These are phyloP conservation scores for Manacus vitellinus DNA, from an alignment of 2,113 vertebrate genomes.

Conservation along the genomic window DNA sequence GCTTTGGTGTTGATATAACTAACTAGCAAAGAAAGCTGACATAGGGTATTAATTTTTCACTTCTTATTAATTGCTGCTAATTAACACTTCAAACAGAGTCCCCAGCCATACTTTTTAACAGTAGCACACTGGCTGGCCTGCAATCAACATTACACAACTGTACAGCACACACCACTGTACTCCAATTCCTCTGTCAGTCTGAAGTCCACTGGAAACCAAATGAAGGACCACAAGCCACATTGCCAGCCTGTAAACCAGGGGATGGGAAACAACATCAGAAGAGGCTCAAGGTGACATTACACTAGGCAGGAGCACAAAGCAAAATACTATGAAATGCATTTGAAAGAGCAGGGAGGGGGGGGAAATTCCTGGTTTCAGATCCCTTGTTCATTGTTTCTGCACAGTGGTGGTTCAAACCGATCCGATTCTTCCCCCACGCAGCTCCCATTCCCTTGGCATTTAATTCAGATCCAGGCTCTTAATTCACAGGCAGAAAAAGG, in stretches of 20 bases:
- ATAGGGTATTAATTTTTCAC: slow-evolving; percentile 45
- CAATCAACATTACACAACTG: background rate
- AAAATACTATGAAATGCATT: background rate
- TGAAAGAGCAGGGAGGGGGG: background rate
- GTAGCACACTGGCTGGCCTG: background rate
- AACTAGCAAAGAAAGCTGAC: slow-evolving; percentile 41
- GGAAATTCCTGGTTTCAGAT: background rate
- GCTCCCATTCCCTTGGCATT: background rate
- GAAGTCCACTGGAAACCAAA: background rate
- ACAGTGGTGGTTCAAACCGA: background rate
- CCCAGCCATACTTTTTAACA: slow-evolving; percentile 33
- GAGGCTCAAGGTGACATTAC: background rate
- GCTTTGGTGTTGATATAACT: slow-evolving; percentile 18
- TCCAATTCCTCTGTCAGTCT: background rate
- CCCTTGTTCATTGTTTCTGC: background rate
- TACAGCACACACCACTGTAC: background rate
- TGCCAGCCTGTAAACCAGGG: background rate
- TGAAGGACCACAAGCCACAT: background rate
- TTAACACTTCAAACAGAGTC: slow-evolving; percentile 61
- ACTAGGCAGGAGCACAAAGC: background rate
- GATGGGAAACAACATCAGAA: background rate
- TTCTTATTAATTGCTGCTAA: slow-evolving; percentile 63
- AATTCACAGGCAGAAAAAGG: background rate
- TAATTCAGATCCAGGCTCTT: slow-evolving; percentile 3
- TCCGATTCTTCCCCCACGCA: background rate